These are phyloP conservation scores for Muraenolepis orangiensis DNA, from an alignment of 2,797 vertebrate species.

Conservation along the genomic window DNA sequence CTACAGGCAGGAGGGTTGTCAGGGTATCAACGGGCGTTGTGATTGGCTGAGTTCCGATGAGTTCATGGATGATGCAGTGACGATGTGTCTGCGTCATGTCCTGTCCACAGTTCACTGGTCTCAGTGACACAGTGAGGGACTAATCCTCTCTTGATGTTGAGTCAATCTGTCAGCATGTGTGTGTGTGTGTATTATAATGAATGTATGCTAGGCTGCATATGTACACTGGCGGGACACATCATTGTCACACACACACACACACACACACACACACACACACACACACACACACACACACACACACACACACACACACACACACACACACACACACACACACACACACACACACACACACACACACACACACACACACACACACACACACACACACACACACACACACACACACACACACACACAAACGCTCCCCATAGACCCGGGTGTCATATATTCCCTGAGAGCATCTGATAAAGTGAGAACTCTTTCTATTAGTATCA, in stretches of 20 bases:
- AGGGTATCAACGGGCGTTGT: background rate
- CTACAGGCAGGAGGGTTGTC: background rate
- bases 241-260: conserved; percentile 43
- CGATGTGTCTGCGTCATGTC: background rate
- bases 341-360: conserved; percentile 7
- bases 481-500: background rate
- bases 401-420: conserved; percentile 3
- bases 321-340: background rate
- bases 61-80: background rate
- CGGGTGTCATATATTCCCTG: background rate
- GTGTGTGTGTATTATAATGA: conserved; percentile 13
- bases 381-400: conserved; percentile 24
- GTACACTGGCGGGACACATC: conserved; percentile 58
- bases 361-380: conserved; percentile 5
- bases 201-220: conserved; percentile 54
- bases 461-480: background rate
- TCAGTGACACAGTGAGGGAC: background rate
- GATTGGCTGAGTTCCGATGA: background rate
- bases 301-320: conserved; percentile 17
- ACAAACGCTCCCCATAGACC: background rate
- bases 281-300: conserved; percentile 16
- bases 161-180: background rate
- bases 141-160: background rate
- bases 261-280: conserved; percentile 3
- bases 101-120: background rate